Percentiles rank a stretch among this genome's conserved stretches.
Conservation (phyloP, 1,140 invertebrate genomes). For the Agrypnia vestita region DNA sequence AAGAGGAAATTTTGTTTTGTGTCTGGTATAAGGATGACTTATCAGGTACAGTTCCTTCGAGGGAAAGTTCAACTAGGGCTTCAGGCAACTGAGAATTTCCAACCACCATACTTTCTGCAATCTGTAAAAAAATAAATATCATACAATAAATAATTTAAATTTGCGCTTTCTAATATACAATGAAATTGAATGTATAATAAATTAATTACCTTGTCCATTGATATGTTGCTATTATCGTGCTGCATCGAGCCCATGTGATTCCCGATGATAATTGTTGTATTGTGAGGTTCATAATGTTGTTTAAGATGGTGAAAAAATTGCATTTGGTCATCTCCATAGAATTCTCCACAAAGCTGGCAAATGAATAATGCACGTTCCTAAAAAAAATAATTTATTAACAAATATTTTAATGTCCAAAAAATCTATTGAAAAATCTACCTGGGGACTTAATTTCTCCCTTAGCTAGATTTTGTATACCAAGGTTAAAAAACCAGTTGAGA, state of each 20-base stretch:
- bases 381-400: background rate
- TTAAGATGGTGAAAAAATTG: constrained; percentile 88
- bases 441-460: too few species aligned
- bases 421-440: too few species aligned
- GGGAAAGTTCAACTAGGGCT: constrained; percentile 69
- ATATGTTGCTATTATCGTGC: constrained; percentile 21
- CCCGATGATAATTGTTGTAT: constrained; percentile 68
- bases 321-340: constrained; percentile 77
- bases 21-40: constrained; percentile 69
- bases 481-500: too few species aligned
- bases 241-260: constrained; percentile 58
- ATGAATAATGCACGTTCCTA: constrained; percentile 68
- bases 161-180: too few species aligned
- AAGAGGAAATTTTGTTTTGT: constrained; percentile 45
- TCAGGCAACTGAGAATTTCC: constrained; percentile 68
- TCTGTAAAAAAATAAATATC: constrained; percentile 63
- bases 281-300: constrained; percentile 82
- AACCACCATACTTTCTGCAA: constrained; percentile 66
- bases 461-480: too few species aligned
- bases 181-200: background rate
- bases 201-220: constrained; percentile 42
- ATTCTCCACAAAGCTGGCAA: constrained; percentile 70
- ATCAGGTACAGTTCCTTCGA: constrained; percentile 67
- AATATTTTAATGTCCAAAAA: background rate
- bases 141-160: background rate